phyloP scores from a whole-genome alignment of 2,888 invertebrate genomes.

The Cataglyphis altisquamis region DNA sequence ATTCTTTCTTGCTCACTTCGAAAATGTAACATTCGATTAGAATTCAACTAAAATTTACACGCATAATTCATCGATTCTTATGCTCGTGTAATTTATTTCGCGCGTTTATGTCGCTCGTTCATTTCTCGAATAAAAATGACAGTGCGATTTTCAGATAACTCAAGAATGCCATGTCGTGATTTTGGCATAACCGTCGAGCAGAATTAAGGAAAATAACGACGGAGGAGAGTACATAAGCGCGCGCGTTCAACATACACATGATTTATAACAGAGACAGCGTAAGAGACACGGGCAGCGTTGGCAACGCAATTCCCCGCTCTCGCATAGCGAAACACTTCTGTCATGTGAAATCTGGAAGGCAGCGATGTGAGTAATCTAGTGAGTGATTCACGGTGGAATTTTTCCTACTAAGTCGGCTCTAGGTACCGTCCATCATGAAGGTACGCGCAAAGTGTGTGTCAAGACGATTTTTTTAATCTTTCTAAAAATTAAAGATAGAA shows the following conservation, averaged over 20 bases:
- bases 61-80: constrained; percentile 61
- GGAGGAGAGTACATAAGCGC: constrained; percentile 30
- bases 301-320: constrained; percentile 45
- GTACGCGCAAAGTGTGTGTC: constrained; percentile 53
- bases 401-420: constrained; percentile 56
- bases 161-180: background rate
- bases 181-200: background rate
- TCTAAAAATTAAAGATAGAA: background rate
- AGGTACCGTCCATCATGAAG: constrained; percentile 66
- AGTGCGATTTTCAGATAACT: constrained; percentile 16
- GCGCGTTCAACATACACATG: constrained; percentile 55
- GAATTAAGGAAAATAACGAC: constrained; percentile 38
- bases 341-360: constrained; percentile 70
- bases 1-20: background rate
- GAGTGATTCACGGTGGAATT: constrained; percentile 73
- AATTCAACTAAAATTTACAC: constrained; percentile 17
- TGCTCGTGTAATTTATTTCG: constrained; percentile 21
- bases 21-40: constrained; percentile 15
- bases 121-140: constrained; percentile 14
- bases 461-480: constrained; percentile 33
- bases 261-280: constrained; percentile 62
- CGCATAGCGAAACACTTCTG: constrained; percentile 66
- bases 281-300: constrained; percentile 25
- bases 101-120: constrained; percentile 27
- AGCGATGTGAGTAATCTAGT: constrained; percentile 70